phyloP scores from a whole-genome alignment of 2,888 invertebrate species.

The Platypus cylindrus region DNA sequence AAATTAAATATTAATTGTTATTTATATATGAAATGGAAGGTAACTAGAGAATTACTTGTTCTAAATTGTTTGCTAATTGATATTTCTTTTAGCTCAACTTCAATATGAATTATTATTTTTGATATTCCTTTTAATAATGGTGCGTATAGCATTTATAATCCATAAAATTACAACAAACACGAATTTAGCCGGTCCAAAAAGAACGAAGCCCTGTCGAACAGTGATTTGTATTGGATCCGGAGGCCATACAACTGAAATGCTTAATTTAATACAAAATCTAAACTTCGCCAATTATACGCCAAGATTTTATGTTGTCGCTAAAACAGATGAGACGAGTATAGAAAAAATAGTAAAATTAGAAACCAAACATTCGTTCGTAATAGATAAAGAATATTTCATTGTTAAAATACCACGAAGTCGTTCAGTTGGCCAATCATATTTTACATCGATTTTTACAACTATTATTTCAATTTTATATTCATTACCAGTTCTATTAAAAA shows the following conservation, averaged over 20 bases:
- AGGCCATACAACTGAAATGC: conserved; percentile 92
- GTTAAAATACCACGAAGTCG: conserved; percentile 69
- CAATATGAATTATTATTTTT: conserved; percentile 21
- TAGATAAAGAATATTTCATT: conserved; percentile 36
- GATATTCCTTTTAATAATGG: conserved; percentile 23
- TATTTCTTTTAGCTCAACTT: conserved; percentile 22
- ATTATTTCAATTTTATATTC: conserved; percentile 55
- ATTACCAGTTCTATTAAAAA: conserved; percentile 52
- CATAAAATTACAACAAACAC: conserved; percentile 33
- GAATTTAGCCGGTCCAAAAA: conserved; percentile 21
- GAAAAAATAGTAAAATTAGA: conserved; percentile 50
- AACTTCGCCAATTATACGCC: conserved; percentile 54
- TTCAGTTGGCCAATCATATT: conserved; percentile 75
- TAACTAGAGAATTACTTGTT: too few relatives aligned
- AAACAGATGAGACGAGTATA: conserved; percentile 63
- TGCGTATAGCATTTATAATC: conserved; percentile 28
- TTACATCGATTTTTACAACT: conserved; percentile 68
- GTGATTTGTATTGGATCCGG: conserved; percentile 65
- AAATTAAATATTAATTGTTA: too few relatives aligned
- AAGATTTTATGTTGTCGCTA: conserved; percentile 42
- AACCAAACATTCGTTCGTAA: conserved; percentile 15
- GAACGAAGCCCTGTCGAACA: conserved; percentile 33
- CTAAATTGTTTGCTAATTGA: too few relatives aligned
- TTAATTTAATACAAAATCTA: conserved; percentile 55
- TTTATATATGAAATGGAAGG: too few relatives aligned